A percentile compares a stretch with the other conserved stretches of the same genome.
These are phyloP conservation scores for Euphydryas editha DNA, from an alignment of 2,888 invertebrate species.

Conservation along the genomic window DNA sequence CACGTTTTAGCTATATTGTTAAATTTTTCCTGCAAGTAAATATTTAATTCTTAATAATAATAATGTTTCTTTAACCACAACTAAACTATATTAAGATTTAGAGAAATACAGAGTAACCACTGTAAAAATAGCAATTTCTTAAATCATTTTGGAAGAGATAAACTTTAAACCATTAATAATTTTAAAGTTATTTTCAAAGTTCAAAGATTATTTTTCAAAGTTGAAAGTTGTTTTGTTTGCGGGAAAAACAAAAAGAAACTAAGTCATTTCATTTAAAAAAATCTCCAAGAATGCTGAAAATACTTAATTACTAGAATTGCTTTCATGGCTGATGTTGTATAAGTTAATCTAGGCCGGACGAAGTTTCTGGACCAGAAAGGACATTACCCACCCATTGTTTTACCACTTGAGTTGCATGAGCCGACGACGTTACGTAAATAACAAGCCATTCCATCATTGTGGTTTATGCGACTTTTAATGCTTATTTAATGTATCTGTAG, in stretches of 20 bases:
- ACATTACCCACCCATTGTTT: slow-evolving; percentile 70
- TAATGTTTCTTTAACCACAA: no score
- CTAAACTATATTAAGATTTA: no score
- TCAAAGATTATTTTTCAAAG: background rate
- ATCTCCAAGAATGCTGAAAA: background rate
- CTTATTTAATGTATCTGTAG: slow-evolving; percentile 35
- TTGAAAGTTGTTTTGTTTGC: slow-evolving; percentile 6
- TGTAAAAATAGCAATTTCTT: background rate
- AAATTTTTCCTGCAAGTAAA: no score
- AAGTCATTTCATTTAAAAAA: slow-evolving; percentile 4
- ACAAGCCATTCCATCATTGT: slow-evolving; percentile 38
- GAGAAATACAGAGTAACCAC: background rate
- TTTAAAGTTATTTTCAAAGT: background rate
- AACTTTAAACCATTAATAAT: background rate
- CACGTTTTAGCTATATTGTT: no score
- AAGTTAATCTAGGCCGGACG: slow-evolving; percentile 66
- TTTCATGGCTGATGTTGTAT: slow-evolving; percentile 16
- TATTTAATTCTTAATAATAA: no score
- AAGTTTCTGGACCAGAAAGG: slow-evolving; percentile 79
- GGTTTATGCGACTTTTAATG: slow-evolving; percentile 35
- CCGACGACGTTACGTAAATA: slow-evolving; percentile 41
- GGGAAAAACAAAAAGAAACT: background rate
- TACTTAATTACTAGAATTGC: background rate
- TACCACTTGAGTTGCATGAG: slow-evolving; percentile 43
- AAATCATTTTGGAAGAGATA: background rate